Evolutionary conservation across 2,888 invertebrate genomes (phyloP).

Genomic region (Cyclophora punctaria): DNA sequence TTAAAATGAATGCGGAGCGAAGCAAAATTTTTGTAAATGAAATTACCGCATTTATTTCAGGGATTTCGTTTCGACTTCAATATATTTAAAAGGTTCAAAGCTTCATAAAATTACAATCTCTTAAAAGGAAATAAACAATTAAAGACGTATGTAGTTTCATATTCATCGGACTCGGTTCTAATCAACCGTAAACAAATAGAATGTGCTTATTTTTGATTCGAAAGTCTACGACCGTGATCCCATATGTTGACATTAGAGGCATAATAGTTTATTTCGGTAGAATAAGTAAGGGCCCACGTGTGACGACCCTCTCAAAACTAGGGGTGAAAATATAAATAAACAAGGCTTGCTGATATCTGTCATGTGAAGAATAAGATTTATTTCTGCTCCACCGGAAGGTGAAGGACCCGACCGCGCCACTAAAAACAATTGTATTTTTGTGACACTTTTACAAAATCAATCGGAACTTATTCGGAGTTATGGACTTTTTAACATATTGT

Average conservation of each 20-base stretch:
- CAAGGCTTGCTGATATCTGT: slow-evolving; percentile 73
- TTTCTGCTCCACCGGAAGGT: slow-evolving; percentile 66
- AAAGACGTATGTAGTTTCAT: background rate
- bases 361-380: slow-evolving; percentile 72
- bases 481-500: slow-evolving; percentile 6
- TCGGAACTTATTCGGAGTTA: slow-evolving; percentile 15
- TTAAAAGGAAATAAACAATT: too few species aligned
- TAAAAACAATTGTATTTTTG: slow-evolving; percentile 26
- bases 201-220: slow-evolving; percentile 15
- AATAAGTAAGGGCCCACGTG: slow-evolving; percentile 56
- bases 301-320: slow-evolving; percentile 44
- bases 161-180: slow-evolving; percentile 3
- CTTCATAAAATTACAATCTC: too few species aligned
- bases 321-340: slow-evolving; percentile 72
- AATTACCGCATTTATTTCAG: slow-evolving; percentile 59
- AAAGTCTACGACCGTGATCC: slow-evolving; percentile 15
- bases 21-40: slow-evolving; percentile 50
- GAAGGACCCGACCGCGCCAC: slow-evolving; percentile 60
- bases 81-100: slow-evolving; percentile 28
- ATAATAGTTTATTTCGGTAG: slow-evolving; percentile 65
- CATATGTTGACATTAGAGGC: slow-evolving; percentile 52
- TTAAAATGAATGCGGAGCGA: slow-evolving; percentile 58
- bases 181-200: background rate
- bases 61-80: slow-evolving; percentile 40
- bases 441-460: slow-evolving; percentile 29